Evolutionary conservation across 2,797 vertebrate species (phyloP).

Genomic region (Diglossa cyanea): DNA sequence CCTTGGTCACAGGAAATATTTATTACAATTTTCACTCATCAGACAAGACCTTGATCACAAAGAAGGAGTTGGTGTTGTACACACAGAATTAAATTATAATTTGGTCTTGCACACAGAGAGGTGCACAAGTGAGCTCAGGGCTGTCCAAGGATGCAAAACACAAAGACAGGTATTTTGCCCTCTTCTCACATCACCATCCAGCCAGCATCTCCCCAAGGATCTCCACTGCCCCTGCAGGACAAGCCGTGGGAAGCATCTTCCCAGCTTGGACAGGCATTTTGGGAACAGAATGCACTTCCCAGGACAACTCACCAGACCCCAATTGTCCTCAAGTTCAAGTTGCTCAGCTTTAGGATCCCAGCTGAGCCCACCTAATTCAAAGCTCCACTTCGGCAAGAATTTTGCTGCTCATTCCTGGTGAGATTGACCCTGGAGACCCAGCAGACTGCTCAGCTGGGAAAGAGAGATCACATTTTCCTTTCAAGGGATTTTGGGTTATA

Average conservation of each 20-base stretch:
- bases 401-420: background rate
- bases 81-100: background rate
- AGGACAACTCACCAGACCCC: rapidly evolving
- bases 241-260: background rate
- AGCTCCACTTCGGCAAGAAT: background rate
- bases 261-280: background rate
- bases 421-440: background rate
- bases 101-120: background rate
- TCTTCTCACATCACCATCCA: background rate
- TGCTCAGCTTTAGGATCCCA: background rate
- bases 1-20: background rate
- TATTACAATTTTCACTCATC: background rate
- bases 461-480: background rate
- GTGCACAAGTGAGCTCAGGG: background rate
- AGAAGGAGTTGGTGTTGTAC: background rate
- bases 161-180: background rate
- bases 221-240: rapidly evolving
- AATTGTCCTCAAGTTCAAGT: background rate
- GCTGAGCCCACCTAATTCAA: background rate
- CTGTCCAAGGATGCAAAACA: background rate
- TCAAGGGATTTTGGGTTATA: slow-evolving; percentile 19
- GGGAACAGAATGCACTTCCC: background rate
- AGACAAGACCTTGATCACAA: background rate
- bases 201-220: background rate
- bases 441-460: background rate